phyloP scores from a whole-genome alignment of 1,140 invertebrate genomes.

The Drosophila elegans region DNA sequence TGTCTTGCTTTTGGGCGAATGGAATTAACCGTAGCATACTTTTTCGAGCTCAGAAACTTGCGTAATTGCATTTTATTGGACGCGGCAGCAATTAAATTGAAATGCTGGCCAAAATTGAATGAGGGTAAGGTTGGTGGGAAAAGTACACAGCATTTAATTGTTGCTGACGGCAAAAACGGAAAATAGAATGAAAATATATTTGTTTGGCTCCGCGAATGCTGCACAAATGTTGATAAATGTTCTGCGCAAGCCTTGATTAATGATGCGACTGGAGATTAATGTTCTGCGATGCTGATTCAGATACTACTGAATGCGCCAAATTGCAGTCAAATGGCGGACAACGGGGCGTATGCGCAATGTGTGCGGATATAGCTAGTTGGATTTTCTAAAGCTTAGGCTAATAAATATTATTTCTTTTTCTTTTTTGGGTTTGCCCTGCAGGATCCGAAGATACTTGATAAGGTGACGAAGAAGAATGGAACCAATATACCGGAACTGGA shows the following conservation, averaged over 20 bases:
- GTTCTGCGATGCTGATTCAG: conserved; percentile 39
- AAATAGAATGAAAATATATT: conserved; percentile 40
- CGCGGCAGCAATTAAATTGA: conserved; percentile 6
- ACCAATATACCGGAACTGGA: conserved; percentile 90
- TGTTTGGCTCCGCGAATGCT: conserved; percentile 26
- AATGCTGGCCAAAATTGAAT: conserved; percentile 2
- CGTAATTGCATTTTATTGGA: conserved; percentile 5
- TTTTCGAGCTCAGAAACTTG: conserved; percentile 1
- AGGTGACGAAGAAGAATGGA: conserved; percentile 92
- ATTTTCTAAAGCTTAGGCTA: not conserved
- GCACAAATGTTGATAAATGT: conserved; percentile 79
- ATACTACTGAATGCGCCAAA: conserved; percentile 38
- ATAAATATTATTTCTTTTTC: conserved; percentile 9
- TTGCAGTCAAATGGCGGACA: conserved; percentile 56
- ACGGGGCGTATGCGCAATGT: conserved; percentile 40
- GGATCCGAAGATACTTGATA: conserved; percentile 94
- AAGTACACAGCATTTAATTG: conserved; percentile 33
- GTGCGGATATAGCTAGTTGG: not conserved
- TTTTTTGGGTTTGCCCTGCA: too few species aligned
- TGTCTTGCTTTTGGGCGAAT: not conserved
- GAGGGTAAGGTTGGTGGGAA: not conserved
- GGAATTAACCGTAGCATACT: conserved; percentile 5
- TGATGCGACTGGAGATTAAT: conserved; percentile 75
- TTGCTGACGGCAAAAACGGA: conserved; percentile 20
- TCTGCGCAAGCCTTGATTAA: conserved; percentile 63